Conservation (phyloP, 2,888 invertebrate species). For the Cartodere bifasciata region DNA sequence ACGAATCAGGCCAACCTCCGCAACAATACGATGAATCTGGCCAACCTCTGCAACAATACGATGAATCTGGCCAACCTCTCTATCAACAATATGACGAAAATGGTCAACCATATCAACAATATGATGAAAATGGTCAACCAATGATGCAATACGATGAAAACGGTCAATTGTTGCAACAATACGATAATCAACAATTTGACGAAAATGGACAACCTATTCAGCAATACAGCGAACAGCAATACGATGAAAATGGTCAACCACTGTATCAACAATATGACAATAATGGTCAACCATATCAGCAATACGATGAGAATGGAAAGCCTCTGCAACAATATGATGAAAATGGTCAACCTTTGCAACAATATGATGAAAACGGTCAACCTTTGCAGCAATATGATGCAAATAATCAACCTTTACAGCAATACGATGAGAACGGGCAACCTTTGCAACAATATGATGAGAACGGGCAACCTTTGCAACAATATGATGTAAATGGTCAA, state of each 20-base stretch:
- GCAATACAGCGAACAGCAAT: constrained; percentile 8
- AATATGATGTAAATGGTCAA: constrained; percentile 14
- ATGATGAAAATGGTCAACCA: constrained; percentile 10
- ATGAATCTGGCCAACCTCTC: constrained; percentile 10
- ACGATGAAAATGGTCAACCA: constrained; percentile 18
- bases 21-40: constrained; percentile 17
- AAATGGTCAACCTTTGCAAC: constrained; percentile 11
- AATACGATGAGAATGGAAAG: constrained; percentile 18
- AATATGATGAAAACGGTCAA: constrained; percentile 13
- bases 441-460: constrained; percentile 16
- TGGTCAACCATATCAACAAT: constrained; percentile 14
- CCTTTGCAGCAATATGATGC: constrained; percentile 11
- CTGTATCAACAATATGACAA: constrained; percentile 15
- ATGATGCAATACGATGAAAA: constrained; percentile 3
- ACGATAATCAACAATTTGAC: constrained; percentile 7
- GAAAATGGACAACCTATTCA: constrained; percentile 13
- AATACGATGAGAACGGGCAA: constrained; percentile 20
- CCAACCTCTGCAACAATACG: constrained; percentile 15
- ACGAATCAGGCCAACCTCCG: constrained; percentile 13
- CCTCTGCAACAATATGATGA: constrained; percentile 14
- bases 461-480: constrained; percentile 13
- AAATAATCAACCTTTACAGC: constrained; percentile 14
- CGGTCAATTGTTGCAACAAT: constrained; percentile 1
- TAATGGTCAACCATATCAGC: constrained; percentile 17
- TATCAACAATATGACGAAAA: constrained; percentile 18